phyloP scores from a whole-genome alignment of 1,140 invertebrate genomes.

The Aphelinus certus region DNA sequence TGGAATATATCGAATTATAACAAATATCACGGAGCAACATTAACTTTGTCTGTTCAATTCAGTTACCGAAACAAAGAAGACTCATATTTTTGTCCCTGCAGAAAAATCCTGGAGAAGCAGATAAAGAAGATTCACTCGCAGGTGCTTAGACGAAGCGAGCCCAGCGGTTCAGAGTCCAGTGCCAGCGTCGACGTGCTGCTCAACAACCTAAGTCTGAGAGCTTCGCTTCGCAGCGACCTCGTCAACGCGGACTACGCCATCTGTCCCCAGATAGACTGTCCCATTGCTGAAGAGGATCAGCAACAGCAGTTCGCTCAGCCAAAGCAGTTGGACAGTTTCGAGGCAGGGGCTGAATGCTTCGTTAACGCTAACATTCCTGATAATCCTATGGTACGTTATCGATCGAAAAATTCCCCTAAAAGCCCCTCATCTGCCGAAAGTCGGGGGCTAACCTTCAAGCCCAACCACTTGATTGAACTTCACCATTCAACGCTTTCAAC shows the following conservation, averaged over 20 bases:
- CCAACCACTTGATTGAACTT: too few species aligned
- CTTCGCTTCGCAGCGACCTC: slow-evolving; percentile 55
- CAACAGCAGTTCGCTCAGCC: slow-evolving; percentile 2
- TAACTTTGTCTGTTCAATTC: too few species aligned
- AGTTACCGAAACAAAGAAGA: too few species aligned
- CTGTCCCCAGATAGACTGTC: slow-evolving; percentile 45
- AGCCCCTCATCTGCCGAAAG: too few species aligned
- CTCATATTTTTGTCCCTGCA: not conserved
- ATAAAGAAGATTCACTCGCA: slow-evolving; percentile 50
- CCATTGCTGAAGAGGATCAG: slow-evolving; percentile 32
- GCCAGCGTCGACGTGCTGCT: slow-evolving; percentile 57
- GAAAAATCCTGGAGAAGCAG: slow-evolving; percentile 45
- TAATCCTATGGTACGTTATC: slow-evolving; percentile 7
- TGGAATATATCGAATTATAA: too few species aligned
- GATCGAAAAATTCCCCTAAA: not conserved
- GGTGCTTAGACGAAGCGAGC: slow-evolving; percentile 49
- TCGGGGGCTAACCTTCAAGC: too few species aligned
- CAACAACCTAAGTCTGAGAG: slow-evolving; percentile 56
- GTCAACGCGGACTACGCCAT: slow-evolving; percentile 49
- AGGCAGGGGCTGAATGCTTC: not conserved
- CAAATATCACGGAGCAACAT: too few species aligned
- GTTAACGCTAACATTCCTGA: slow-evolving; percentile 5
- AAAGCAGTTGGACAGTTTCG: not conserved
- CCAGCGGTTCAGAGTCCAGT: slow-evolving; percentile 52
- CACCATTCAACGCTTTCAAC: too few species aligned